A percentile compares a stretch with the other conserved stretches of the same genome.
These are phyloP conservation scores for Poeciliopsis occidentalis DNA, from an alignment of 2,113 vertebrate species.

Conservation along the genomic window DNA sequence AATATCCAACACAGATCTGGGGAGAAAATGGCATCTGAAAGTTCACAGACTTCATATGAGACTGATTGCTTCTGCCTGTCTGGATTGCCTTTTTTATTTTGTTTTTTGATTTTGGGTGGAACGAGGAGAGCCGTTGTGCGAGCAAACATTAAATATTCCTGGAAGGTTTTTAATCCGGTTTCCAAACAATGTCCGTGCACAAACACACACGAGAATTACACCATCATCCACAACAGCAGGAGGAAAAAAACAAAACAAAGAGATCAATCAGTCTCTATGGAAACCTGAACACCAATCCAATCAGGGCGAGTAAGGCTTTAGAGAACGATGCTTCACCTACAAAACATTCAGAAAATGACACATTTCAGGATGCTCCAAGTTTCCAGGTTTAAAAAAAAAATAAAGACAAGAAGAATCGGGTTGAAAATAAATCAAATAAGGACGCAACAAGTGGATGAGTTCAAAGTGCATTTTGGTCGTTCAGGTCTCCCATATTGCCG, in stretches of 20 bases:
- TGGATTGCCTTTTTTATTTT: slow-evolving; percentile 53
- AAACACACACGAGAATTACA: slow-evolving; percentile 25
- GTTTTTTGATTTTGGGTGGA: slow-evolving; percentile 3
- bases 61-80: slow-evolving; percentile 63
- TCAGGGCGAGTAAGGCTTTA: slow-evolving; percentile 79
- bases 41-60: slow-evolving; percentile 49
- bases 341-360: slow-evolving; percentile 23
- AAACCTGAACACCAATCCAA: slow-evolving; percentile 77
- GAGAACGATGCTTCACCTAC: slow-evolving; percentile 68
- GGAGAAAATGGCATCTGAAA: slow-evolving; percentile 61
- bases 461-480: slow-evolving; percentile 76
- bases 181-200: slow-evolving; percentile 6
- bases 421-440: slow-evolving; percentile 44
- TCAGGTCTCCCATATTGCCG: slow-evolving; percentile 64
- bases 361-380: slow-evolving; percentile 30
- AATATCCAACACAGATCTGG: slow-evolving; percentile 89
- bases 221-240: slow-evolving; percentile 78
- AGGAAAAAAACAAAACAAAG: slow-evolving; percentile 56
- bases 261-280: slow-evolving; percentile 76
- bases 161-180: slow-evolving; percentile 51
- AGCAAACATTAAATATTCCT: slow-evolving; percentile 59
- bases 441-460: slow-evolving; percentile 12
- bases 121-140: slow-evolving; percentile 40
- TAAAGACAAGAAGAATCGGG: slow-evolving; percentile 49
- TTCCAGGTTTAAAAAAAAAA: slow-evolving; percentile 27